Evolutionary conservation across 2,113 vertebrate genomes (phyloP).

Genomic region (Bettongia penicillata): DNA sequence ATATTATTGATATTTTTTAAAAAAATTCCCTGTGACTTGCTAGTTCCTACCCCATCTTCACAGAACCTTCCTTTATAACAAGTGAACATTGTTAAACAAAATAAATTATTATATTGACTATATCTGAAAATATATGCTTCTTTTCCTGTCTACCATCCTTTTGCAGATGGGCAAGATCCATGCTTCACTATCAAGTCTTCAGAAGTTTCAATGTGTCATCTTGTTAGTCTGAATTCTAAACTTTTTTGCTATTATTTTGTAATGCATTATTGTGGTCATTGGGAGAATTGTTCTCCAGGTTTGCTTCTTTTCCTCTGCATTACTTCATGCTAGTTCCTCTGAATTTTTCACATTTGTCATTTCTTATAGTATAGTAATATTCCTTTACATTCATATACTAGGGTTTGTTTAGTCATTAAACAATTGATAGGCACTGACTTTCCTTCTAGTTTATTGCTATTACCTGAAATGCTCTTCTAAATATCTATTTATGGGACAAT

Average conservation of each 20-base stretch:
- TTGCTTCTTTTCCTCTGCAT: not conserved
- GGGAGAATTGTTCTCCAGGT: not conserved
- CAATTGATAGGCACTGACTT: not conserved
- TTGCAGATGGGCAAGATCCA: not conserved
- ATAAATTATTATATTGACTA: not conserved
- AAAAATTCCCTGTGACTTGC: not conserved
- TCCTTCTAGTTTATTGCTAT: not conserved
- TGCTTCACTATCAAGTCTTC: not conserved
- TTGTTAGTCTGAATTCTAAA: not conserved
- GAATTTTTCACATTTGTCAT: not conserved
- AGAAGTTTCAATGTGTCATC: not conserved
- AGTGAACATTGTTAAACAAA: not conserved
- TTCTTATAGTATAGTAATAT: not conserved
- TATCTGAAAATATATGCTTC: not conserved
- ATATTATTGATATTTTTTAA: not conserved
- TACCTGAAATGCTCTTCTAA: not conserved
- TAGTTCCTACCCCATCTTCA: not conserved
- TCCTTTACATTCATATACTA: not conserved
- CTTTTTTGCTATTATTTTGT: not conserved
- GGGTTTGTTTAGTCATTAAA: not conserved
- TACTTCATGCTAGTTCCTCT: not conserved
- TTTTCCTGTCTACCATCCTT: not conserved
- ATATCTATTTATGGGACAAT: not conserved
- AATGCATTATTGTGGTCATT: not conserved
- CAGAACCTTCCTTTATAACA: not conserved